Base-by-base conservation (phyloP, 1,140 invertebrate species). In the Bactericera cockerelli region DNA sequence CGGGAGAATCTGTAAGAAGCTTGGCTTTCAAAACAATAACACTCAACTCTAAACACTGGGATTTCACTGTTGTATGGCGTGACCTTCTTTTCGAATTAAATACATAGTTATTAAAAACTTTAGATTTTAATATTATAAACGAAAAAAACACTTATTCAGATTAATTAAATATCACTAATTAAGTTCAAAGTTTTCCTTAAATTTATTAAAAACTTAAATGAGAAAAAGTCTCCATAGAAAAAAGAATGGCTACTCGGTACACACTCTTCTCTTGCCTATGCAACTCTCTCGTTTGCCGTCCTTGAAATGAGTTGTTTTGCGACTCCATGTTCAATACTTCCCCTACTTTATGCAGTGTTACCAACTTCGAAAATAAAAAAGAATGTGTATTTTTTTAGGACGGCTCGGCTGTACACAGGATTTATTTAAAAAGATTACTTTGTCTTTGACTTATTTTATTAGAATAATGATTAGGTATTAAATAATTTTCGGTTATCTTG, bases 11-110 rank as follows among this genome's bases (percentile, higher is more conserved):
- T 49, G 19, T 22, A 19, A 19, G 42, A 49, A 49, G 42, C 22
- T 49, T 49, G 42, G 42, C 42, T 49, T 49, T 49, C 42, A 49
- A 49, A 49, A 49, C 42, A 49, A 49, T 49, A 49, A 49, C 42
- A 49, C 42, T 10, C n/a, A 22, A 49, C 42, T 49, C 22, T 22
- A 19, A 16, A 19, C 42, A 49, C 42, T 49, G 42, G 10, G n/a
- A 22, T 49, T 22, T 49, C 22, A 19, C 22, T 49, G n/a, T 49
- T 49, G 4, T 49, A 49, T 49, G 42, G 42, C 42, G 42, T 49
- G 42, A 49, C 42, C 42, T 49, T 49, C n/a, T 19, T 49, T 16
- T n/a, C 3, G 22, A 49, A 49, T 6, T 49, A 49, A 31, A 49
- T 49, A 19, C 22, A 22, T 49, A 6, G 22, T 49, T 49, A 49